These are phyloP conservation scores for Cryptocephalus moraei DNA, from an alignment of 2,888 invertebrate genomes.

Conservation along the genomic window DNA sequence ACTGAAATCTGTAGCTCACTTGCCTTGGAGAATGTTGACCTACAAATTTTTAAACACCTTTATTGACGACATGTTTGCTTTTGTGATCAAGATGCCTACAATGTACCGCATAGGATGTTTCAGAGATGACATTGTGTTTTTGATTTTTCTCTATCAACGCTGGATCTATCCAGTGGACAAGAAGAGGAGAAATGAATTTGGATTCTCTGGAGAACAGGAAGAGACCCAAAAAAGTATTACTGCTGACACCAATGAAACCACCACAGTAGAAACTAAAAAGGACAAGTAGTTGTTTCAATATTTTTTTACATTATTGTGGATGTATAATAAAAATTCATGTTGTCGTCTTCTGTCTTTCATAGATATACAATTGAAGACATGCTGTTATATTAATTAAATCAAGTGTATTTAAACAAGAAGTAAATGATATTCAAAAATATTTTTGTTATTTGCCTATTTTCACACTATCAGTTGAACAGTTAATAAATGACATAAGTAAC, in stretches of 20 bases:
- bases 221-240: constrained; percentile 13
- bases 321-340: too few relatives aligned
- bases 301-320: neutral
- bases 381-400: too few relatives aligned
- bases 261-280: constrained; percentile 15
- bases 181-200: constrained; percentile 93
- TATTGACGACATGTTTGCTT: constrained; percentile 99
- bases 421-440: too few relatives aligned
- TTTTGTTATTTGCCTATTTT: too few relatives aligned
- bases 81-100: constrained; percentile 99
- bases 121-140: constrained; percentile 97
- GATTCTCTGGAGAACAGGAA: constrained; percentile 74
- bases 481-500: too few relatives aligned
- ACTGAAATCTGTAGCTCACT: constrained; percentile 95
- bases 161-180: constrained; percentile 98
- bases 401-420: too few relatives aligned
- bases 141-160: constrained; percentile 96
- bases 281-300: constrained; percentile 12
- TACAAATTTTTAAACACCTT: constrained; percentile 99
- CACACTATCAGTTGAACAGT: too few relatives aligned
- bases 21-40: constrained; percentile 99
- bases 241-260: constrained; percentile 8
- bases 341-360: too few relatives aligned
- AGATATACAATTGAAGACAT: too few relatives aligned
- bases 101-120: constrained; percentile 97